Evolutionary conservation across 2,797 vertebrate species (phyloP), one percentile per base, ranked within the genome.

Genomic region (Natrix natrix): DNA sequence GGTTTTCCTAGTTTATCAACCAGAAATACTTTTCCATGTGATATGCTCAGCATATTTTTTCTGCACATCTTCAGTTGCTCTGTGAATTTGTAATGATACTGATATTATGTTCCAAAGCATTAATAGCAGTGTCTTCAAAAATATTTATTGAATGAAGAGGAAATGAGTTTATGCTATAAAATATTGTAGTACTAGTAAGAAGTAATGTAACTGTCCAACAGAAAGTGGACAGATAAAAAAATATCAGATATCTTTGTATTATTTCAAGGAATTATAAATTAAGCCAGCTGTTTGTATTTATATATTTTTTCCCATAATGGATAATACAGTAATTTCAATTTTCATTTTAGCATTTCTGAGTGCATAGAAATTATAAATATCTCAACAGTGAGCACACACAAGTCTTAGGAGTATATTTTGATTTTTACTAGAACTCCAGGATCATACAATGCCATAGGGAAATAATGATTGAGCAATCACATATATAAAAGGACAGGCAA

Each of bases 301-400:
- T 52, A 91, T 87, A 28, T 16, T 2, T 8, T n/a, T 93, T 91
- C 24, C 54, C 59, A 86, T 87, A 89, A 43, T 88, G 60, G 48
- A 43, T 86, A 93, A 91, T 57, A 37, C 88, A 59, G 83, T 91
- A 55, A 48, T 89, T 88, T 63, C 48, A 91, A 61, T 28, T 78
- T 89, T 74, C 37, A 60, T 55, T 88, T 91, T 8, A 78, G 60
- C 66, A 74, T 91, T 83, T 91, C 88, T 48, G 78, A 61, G 32
- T 48, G 96, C 93, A 89, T 95, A 94, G 96, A 91, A 88, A 92
- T 86, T 93, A 95, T 95, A 96, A 96, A 95, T 95, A 94, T 93
- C 59, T 61, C 8, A 37, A 11, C 5, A 28, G 22, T 91, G 90
- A 24, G 1, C 74, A 43, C 3, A 52, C 48, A 86, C 28, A 52